Evolutionary conservation across 2,797 vertebrate species (phyloP).

Genomic region (Poeciliopsis paucimaculata): DNA sequence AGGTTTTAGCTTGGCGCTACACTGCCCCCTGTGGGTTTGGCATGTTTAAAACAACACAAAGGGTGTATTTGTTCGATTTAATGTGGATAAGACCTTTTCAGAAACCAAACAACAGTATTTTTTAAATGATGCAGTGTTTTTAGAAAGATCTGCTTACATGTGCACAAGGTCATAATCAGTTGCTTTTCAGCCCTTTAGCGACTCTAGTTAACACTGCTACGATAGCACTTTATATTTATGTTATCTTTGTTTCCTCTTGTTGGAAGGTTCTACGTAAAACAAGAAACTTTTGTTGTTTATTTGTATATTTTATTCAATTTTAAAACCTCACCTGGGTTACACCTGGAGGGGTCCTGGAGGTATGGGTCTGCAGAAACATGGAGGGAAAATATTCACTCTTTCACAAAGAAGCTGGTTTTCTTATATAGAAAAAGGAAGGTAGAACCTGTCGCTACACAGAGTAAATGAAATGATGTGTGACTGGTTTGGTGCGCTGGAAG

Average conservation of each 20-base stretch:
- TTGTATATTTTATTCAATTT: not conserved
- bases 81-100: no score
- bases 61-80: no score
- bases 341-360: constrained; percentile 77
- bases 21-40: no score
- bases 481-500: not conserved
- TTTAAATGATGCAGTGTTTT: no score
- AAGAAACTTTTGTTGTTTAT: not conserved
- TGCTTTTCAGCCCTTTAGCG: not conserved
- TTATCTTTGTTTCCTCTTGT: not conserved
- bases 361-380: constrained; percentile 68
- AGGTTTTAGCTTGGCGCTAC: no score
- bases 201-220: not conserved
- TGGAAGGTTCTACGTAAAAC: not conserved
- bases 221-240: not conserved
- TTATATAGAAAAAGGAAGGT: not conserved
- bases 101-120: no score
- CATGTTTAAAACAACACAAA: no score
- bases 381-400: constrained; percentile 12
- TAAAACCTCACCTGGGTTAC: constrained; percentile 77
- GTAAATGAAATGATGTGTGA: not conserved
- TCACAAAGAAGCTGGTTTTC: not conserved
- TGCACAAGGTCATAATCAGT: not conserved
- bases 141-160: no score
- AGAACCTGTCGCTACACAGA: not conserved